Percentiles rank a stretch among this genome's conserved stretches.
Conservation (phyloP, 2,797 vertebrate species). For the Sebastes jordani region DNA sequence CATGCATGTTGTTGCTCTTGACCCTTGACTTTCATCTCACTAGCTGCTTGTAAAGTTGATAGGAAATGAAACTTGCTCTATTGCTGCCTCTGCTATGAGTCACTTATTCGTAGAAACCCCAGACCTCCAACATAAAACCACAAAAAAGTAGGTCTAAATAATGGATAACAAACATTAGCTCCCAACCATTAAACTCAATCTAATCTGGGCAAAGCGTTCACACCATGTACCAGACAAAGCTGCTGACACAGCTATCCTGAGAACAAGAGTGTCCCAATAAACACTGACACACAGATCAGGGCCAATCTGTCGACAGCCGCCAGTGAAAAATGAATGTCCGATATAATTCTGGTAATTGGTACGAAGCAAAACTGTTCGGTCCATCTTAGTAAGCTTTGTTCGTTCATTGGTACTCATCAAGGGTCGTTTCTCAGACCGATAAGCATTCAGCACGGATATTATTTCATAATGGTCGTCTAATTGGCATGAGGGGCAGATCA, state of each 20-base stretch:
- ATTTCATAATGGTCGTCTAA: neutral
- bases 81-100: neutral
- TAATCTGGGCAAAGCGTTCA: neutral
- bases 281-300: neutral
- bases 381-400: neutral
- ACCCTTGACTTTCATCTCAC: neutral
- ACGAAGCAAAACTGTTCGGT: neutral
- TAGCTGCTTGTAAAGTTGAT: neutral
- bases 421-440: too few species aligned
- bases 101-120: neutral
- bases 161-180: neutral
- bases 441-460: neutral
- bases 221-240: neutral
- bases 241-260: neutral
- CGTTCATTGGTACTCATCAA: neutral
- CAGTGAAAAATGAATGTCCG: neutral
- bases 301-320: neutral
- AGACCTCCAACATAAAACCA: neutral
- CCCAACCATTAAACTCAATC: neutral
- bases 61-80: constrained; percentile 30
- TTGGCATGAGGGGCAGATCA: neutral
- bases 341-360: neutral
- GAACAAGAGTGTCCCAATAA: neutral
- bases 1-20: neutral
- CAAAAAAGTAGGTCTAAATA: neutral